Conservation (phyloP, 2,113 vertebrate genomes). For the Xiphias gladius region DNA sequence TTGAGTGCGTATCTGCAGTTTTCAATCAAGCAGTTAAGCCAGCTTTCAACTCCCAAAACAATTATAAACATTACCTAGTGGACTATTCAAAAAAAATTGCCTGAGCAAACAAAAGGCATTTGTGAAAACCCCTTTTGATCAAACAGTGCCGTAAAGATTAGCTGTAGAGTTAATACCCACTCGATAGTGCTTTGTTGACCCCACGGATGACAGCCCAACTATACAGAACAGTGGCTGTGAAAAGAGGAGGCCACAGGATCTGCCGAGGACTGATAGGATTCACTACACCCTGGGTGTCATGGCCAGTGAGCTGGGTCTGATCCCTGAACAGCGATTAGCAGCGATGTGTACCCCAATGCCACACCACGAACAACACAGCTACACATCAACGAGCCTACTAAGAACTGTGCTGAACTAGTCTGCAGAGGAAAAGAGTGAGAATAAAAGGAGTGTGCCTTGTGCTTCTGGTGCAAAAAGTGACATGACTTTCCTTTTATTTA, state of each 20-base stretch:
- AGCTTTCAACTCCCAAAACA: conserved; percentile 27
- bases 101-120: conserved; percentile 44
- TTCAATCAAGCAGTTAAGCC: conserved; percentile 10
- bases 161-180: conserved; percentile 34
- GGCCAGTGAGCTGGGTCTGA: conserved; percentile 64
- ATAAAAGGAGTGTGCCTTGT: background rate
- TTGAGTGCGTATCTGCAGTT: background rate
- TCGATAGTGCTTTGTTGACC: conserved; percentile 54
- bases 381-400: conserved; percentile 33
- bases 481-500: conserved; percentile 12
- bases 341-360: conserved; percentile 49
- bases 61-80: conserved; percentile 21
- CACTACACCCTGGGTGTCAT: conserved; percentile 71
- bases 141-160: conserved; percentile 41
- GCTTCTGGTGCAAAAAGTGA: conserved; percentile 30
- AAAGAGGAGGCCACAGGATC: conserved; percentile 52
- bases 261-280: conserved; percentile 68
- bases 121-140: conserved; percentile 42
- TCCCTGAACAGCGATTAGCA: conserved; percentile 71
- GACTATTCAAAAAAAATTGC: conserved; percentile 24
- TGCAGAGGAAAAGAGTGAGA: background rate
- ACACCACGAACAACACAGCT: conserved; percentile 20
- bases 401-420: conserved; percentile 35
- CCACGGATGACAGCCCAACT: conserved; percentile 45
- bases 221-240: conserved; percentile 27